These are phyloP conservation scores for Molorchus minor DNA, from an alignment of 2,888 invertebrate genomes.

Conservation along the genomic window DNA sequence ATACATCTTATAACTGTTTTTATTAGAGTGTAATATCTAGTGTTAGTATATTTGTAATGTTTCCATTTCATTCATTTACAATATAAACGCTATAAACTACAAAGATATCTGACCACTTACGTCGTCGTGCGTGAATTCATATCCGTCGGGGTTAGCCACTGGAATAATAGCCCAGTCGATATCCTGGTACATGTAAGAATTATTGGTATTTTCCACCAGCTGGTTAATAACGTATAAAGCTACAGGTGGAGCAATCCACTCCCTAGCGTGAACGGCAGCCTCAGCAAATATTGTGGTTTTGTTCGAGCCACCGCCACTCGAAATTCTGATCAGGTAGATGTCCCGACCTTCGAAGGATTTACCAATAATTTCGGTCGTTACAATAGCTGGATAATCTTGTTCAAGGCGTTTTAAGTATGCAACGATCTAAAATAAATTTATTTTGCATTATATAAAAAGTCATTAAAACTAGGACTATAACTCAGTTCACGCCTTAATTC, in stretches of 20 bases:
- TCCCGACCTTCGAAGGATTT: conserved; percentile 68
- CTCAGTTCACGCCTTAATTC: too few relatives aligned
- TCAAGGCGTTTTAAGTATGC: conserved; percentile 64
- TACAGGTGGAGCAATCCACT: conserved; percentile 75
- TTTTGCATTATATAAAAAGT: background rate
- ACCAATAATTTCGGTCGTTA: conserved; percentile 67
- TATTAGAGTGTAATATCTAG: too few relatives aligned
- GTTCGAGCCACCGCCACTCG: conserved; percentile 59
- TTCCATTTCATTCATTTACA: too few relatives aligned
- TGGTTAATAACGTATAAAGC: conserved; percentile 74
- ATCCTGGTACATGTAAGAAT: conserved; percentile 66
- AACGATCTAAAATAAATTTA: conserved; percentile 41
- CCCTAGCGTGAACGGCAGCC: conserved; percentile 70
- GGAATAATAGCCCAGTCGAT: conserved; percentile 76
- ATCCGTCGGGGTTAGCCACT: conserved; percentile 77
- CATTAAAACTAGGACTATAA: too few relatives aligned
- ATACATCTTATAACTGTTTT: too few relatives aligned
- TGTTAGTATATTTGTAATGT: too few relatives aligned
- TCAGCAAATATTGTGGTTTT: conserved; percentile 71
- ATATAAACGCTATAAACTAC: too few relatives aligned
- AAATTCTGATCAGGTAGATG: conserved; percentile 69
- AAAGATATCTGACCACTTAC: too few relatives aligned
- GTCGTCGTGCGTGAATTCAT: conserved; percentile 66
- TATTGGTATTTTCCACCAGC: conserved; percentile 68
- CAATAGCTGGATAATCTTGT: conserved; percentile 64